These are phyloP conservation scores for Gymnosoma rotundatum DNA, from an alignment of 2,888 invertebrate species.

Conservation along the genomic window DNA sequence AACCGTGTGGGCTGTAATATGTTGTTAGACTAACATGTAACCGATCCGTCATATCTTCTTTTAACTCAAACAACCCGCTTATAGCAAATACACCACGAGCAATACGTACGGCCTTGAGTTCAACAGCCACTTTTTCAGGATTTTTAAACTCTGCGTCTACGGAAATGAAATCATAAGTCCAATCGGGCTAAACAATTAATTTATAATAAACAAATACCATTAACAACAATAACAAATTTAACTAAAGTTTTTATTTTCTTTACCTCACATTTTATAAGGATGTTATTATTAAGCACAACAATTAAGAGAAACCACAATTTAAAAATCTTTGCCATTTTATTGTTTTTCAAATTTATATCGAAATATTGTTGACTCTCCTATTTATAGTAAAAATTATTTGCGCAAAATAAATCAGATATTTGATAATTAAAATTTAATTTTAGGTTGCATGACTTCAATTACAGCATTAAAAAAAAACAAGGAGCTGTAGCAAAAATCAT, in stretches of 20 bases:
- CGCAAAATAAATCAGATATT: no score
- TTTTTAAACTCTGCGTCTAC: not conserved
- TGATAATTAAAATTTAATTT: no score
- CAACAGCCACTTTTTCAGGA: not conserved
- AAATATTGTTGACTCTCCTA: not conserved
- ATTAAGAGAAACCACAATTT: not conserved
- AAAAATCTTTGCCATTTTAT: not conserved
- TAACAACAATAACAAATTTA: not conserved
- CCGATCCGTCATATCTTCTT: not conserved
- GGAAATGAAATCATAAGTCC: not conserved
- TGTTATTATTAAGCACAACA: not conserved
- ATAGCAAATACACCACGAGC: not conserved
- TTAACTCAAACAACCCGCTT: not conserved
- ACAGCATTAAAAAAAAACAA: no score
- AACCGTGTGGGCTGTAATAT: not conserved
- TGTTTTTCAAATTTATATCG: not conserved
- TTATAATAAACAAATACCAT: no score
- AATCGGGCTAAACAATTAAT: not conserved
- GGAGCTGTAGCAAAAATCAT: no score
- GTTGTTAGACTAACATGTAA: no score
- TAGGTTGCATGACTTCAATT: no score
- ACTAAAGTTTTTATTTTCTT: not conserved
- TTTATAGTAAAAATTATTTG: no score
- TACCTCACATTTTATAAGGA: conserved; percentile 6
- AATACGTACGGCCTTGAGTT: not conserved